A percentile compares a stretch with the other conserved stretches of the same genome.
These are phyloP conservation scores for Napeogenes sylphis DNA, from an alignment of 2,888 invertebrate genomes.

Conservation along the genomic window DNA sequence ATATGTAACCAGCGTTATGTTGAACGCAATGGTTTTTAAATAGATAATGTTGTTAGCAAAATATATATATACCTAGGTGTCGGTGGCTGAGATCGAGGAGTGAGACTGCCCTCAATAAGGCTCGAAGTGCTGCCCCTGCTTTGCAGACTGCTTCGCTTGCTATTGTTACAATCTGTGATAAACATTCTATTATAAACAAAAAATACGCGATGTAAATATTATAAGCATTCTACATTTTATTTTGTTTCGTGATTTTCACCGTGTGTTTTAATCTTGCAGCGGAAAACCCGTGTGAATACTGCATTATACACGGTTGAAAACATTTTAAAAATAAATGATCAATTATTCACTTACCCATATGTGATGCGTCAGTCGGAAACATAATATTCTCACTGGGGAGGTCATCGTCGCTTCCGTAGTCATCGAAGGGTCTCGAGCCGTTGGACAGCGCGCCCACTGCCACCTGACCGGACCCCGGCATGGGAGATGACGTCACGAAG, in stretches of 20 bases:
- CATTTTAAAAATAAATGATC: not conserved
- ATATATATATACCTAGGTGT: conserved; percentile 81
- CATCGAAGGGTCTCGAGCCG: conserved; percentile 84
- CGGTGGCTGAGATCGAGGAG: conserved; percentile 93
- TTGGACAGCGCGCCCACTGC: conserved; percentile 79
- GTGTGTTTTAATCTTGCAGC: no score
- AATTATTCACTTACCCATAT: conserved; percentile 68
- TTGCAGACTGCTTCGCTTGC: conserved; percentile 93
- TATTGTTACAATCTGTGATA: conserved; percentile 84
- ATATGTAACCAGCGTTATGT: no score
- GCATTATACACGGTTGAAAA: not conserved
- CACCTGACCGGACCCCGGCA: conserved; percentile 56
- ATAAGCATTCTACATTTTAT: no score
- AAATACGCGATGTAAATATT: no score
- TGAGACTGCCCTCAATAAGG: conserved; percentile 88
- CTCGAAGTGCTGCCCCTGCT: conserved; percentile 95
- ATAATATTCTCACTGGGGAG: conserved; percentile 90
- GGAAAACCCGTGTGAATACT: no score
- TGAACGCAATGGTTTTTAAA: no score
- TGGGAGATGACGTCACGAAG: conserved; percentile 72
- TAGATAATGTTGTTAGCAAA: no score
- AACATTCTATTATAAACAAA: conserved; percentile 6
- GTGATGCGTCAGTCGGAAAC: conserved; percentile 83
- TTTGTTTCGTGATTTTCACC: no score
- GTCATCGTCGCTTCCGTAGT: conserved; percentile 93